Evolutionary conservation across 1,140 invertebrate species (phyloP).

Genomic region (Phocides pigmalion): DNA sequence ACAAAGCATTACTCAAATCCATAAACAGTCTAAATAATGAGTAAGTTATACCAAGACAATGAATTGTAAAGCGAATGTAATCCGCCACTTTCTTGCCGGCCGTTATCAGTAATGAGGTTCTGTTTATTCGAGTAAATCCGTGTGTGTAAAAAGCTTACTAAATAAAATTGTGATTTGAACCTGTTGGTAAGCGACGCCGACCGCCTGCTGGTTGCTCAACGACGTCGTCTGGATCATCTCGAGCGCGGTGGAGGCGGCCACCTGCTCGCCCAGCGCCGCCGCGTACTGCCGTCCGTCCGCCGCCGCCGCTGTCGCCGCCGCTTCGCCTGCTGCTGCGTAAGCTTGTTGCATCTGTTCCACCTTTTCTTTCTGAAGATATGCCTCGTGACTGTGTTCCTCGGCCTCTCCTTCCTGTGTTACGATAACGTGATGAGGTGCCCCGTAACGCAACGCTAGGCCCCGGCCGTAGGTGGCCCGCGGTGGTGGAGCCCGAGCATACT

Average conservation of each 20-base stretch:
- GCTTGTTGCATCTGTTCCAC: slow-evolving; percentile 58
- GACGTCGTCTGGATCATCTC: slow-evolving; percentile 78
- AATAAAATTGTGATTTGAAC: slow-evolving; percentile 21
- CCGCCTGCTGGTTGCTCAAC: slow-evolving; percentile 70
- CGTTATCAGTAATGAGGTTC: slow-evolving; percentile 17
- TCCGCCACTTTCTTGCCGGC: slow-evolving; percentile 18
- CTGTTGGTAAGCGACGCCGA: slow-evolving; percentile 76
- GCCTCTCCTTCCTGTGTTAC: slow-evolving; percentile 59
- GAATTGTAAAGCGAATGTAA: slow-evolving; percentile 22
- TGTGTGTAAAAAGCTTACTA: slow-evolving; percentile 16
- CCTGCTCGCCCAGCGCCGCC: slow-evolving; percentile 60
- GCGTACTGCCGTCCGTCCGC: slow-evolving; percentile 62
- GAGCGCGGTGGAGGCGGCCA: slow-evolving; percentile 58
- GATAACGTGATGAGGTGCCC: slow-evolving; percentile 63
- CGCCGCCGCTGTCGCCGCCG: slow-evolving; percentile 22
- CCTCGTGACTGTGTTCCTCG: slow-evolving; percentile 59
- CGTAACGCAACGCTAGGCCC: slow-evolving; percentile 60
- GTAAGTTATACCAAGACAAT: slow-evolving; percentile 20
- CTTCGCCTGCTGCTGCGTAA: slow-evolving; percentile 48
- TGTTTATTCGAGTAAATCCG: slow-evolving; percentile 12
- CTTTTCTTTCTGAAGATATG: slow-evolving; percentile 62
- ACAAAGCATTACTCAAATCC: slow-evolving; percentile 20
- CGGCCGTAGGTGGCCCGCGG: slow-evolving; percentile 52
- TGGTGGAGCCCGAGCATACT: slow-evolving; percentile 49
- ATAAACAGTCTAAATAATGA: slow-evolving; percentile 20